These are phyloP conservation scores for Pollicipes pollicipes DNA, from an alignment of 1,140 invertebrate species.

Conservation along the genomic window DNA sequence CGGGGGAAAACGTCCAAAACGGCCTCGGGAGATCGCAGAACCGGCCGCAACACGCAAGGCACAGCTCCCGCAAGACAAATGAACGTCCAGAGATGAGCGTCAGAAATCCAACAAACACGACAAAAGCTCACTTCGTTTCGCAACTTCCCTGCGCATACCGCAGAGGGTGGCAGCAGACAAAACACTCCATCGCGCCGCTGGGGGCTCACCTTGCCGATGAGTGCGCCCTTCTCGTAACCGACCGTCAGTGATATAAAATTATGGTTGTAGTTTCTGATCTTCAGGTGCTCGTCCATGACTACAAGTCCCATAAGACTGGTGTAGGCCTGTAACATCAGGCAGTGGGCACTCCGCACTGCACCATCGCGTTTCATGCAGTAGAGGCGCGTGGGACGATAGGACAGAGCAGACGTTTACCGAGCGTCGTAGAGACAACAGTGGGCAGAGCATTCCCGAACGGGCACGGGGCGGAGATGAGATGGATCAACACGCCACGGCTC, in stretches of 20 bases:
- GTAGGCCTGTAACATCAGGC: constrained; percentile 28
- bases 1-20: background rate
- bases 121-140: background rate
- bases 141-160: background rate
- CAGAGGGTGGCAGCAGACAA: too few relatives aligned
- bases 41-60: constrained; percentile 10
- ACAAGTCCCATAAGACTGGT: constrained; percentile 48
- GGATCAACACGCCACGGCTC: too few relatives aligned
- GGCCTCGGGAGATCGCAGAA: constrained; percentile 10
- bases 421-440: too few relatives aligned
- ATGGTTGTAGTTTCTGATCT: constrained; percentile 44
- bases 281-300: constrained; percentile 38
- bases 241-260: constrained; percentile 45
- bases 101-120: background rate
- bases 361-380: too few relatives aligned
- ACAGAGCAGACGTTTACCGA: too few relatives aligned
- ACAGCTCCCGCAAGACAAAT: constrained; percentile 10
- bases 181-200: too few relatives aligned
- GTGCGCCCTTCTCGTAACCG: constrained; percentile 38
- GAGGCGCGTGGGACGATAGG: too few relatives aligned
- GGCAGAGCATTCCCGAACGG: too few relatives aligned
- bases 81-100: constrained; percentile 2
- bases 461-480: too few relatives aligned
- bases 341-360: too few relatives aligned
- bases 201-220: constrained; percentile 34